Percentiles rank a stretch among this genome's conserved stretches.
Conservation (phyloP, 2,113 vertebrate species). For the Rhipidura dahli region DNA sequence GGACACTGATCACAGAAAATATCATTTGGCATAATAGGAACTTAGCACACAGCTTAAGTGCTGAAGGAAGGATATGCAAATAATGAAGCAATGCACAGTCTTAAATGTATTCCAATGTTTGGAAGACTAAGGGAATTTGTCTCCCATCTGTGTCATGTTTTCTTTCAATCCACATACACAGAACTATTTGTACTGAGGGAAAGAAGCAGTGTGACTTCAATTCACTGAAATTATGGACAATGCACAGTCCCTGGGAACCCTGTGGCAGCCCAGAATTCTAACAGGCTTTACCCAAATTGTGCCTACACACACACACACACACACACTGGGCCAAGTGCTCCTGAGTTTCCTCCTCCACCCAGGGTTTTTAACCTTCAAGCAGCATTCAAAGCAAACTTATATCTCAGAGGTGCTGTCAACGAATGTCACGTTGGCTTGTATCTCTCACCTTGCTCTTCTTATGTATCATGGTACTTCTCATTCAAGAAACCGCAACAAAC, state of each 20-base stretch:
- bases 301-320: background rate
- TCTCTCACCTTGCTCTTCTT: background rate
- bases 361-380: background rate
- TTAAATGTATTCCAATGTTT: background rate
- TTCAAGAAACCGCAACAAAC: background rate
- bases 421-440: accelerated
- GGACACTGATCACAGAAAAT: background rate
- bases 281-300: background rate
- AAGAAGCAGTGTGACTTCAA: background rate
- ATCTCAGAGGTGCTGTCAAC: background rate
- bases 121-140: background rate
- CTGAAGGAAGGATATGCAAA: background rate
- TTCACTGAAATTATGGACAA: background rate
- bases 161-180: background rate
- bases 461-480: accelerated
- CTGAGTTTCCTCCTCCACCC: background rate
- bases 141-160: background rate
- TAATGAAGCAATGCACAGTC: background rate
- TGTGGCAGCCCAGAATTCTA: background rate
- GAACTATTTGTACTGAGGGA: background rate
- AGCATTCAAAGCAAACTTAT: background rate
- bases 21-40: background rate
- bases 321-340: background rate
- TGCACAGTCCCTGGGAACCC: background rate
- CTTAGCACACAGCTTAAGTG: background rate